Evolutionary conservation across 2,113 vertebrate genomes (phyloP), one percentile per base, ranked within the genome.

Genomic region (Heterochromis multidens): DNA sequence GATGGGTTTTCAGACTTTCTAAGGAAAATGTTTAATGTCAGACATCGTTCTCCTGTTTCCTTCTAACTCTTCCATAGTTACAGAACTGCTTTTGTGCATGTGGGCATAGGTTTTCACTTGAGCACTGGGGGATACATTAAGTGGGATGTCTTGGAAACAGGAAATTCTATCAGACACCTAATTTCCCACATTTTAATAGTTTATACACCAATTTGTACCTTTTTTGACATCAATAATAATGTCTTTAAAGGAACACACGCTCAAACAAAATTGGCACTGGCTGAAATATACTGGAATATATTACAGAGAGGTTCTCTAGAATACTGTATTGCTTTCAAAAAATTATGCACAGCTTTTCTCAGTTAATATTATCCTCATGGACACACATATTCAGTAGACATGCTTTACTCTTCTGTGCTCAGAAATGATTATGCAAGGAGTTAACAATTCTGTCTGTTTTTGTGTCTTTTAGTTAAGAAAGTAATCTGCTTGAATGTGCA

Each of bases 131-230:
- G 35, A 37, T 37, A n/a, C n/a, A n/a, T n/a, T n/a, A n/a, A n/a
- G n/a, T n/a, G 6, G 19, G 31, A 35, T 35, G 62, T 35, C 62
- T 25, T 1, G 23, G 21, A 40, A 0, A 37, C 1, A 0, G 61
- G 21, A 37, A 1, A 25, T 23, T 65, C 33, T 23, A 2, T 23
- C 40, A 43, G 4, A 67, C 62, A 65, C 12, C 12, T 23, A 37
- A 19, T 43, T 65, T 40, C 35, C n/a, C 35, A 65, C 1, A 65
- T 25, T 65, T 35, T 40, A 40, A 35, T 40, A 40, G 2, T 65
- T 65, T 0, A 40, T 40, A 35, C 21, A 65, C n/a, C 35, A 25
- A 0, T 65, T 65, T n/a, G 35, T 2, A 40, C 62, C n/a, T 65
- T 65, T 65, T 40, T 33, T 2, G 7, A 40, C 62, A 65, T 40